These are phyloP conservation scores for Cyrtorhinus lividipennis DNA, from an alignment of 1,140 invertebrate genomes.

Conservation along the genomic window DNA sequence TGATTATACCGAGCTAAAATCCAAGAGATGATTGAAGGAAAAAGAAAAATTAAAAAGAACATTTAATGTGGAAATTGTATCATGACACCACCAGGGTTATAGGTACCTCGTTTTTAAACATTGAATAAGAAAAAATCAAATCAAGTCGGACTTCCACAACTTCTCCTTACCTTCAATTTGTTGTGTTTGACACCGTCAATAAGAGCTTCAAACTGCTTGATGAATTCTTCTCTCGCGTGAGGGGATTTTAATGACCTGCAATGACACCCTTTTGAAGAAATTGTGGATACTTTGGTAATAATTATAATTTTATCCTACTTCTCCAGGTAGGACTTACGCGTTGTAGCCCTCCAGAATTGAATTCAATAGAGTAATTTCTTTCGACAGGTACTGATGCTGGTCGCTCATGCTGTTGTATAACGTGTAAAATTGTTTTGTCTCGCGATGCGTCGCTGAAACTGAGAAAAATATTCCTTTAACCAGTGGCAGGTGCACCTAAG, in stretches of 20 bases:
- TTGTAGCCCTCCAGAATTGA: slow-evolving; percentile 88
- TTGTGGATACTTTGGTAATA: no score
- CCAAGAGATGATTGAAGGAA: not conserved
- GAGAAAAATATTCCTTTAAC: not conserved
- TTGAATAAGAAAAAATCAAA: no score
- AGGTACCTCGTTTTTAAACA: no score
- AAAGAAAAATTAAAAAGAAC: no score
- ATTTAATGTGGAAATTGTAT: no score
- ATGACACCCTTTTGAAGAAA: not conserved
- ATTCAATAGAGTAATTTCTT: slow-evolving; percentile 81
- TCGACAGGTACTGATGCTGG: slow-evolving; percentile 77
- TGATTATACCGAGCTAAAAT: not conserved
- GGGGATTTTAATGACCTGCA: slow-evolving; percentile 18
- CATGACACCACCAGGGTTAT: no score
- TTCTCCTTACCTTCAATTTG: slow-evolving; percentile 52
- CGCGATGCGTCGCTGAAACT: slow-evolving; percentile 87
- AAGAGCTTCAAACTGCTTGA: slow-evolving; percentile 75
- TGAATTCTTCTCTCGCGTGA: slow-evolving; percentile 61
- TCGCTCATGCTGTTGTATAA: slow-evolving; percentile 93
- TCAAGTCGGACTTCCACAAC: no score
- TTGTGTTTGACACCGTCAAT: slow-evolving; percentile 71
- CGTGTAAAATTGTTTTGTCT: slow-evolving; percentile 95
- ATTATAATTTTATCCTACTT: slow-evolving; percentile 7
- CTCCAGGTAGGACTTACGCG: slow-evolving; percentile 70
- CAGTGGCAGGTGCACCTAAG: no score